These are phyloP conservation scores for Trachops cirrhosus DNA, from an alignment of 2,797 vertebrate genomes.

Conservation along the genomic window DNA sequence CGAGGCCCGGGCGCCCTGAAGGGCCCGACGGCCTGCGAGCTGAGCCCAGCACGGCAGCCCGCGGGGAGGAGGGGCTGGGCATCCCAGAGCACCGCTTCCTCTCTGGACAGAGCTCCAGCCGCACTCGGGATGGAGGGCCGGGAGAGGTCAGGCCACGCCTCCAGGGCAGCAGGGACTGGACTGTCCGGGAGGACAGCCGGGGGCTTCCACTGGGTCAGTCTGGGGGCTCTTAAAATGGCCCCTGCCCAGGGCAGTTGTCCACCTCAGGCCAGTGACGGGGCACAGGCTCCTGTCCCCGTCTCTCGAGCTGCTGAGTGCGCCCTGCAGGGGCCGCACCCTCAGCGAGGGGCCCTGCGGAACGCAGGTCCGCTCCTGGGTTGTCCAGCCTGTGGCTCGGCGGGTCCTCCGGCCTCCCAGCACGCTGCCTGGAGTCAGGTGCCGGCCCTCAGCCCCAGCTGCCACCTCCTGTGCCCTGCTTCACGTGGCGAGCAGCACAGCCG, in stretches of 20 bases:
- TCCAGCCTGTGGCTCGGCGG: background rate
- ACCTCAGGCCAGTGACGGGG: background rate
- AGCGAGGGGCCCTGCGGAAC: background rate
- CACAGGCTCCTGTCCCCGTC: background rate
- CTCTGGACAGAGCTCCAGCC: background rate
- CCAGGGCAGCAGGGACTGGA: background rate
- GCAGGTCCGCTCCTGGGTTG: background rate
- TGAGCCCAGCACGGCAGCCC: background rate
- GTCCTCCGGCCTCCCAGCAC: too few relatives aligned
- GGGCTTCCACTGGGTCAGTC: background rate
- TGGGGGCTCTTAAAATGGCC: background rate
- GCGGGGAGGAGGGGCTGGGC: background rate
- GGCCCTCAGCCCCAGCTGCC: background rate
- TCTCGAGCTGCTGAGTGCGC: too few relatives aligned
- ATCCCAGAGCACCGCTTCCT: background rate
- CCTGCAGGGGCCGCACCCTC: background rate
- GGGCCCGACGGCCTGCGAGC: rapidly evolving
- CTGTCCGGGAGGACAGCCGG: background rate
- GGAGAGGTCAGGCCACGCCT: background rate
- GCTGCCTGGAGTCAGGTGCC: background rate
- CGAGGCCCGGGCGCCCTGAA: background rate
- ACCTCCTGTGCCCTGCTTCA: background rate
- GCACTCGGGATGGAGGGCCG: background rate
- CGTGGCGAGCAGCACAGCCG: background rate
- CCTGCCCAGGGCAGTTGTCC: background rate